Evolutionary conservation across 2,113 vertebrate genomes (phyloP).

Genomic region (Rhinoptilus africanus): DNA sequence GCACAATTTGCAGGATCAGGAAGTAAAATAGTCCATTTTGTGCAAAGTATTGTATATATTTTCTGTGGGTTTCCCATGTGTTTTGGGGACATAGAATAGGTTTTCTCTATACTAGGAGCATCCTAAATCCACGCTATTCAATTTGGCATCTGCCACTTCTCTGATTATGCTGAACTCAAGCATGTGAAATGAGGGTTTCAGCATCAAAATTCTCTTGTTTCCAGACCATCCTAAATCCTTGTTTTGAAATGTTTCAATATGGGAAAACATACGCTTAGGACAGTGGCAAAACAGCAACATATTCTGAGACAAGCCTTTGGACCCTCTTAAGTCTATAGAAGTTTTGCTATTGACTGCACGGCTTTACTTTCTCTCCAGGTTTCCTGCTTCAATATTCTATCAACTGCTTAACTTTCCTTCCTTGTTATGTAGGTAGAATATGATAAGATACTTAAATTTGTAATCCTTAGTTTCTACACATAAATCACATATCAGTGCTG

Average conservation of each 20-base stretch:
- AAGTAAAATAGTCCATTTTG: background rate
- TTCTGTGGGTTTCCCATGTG: background rate
- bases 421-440: background rate
- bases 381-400: background rate
- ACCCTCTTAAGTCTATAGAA: background rate
- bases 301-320: background rate
- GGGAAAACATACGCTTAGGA: background rate
- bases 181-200: background rate
- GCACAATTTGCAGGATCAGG: slow-evolving; percentile 13
- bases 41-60: background rate
- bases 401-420: background rate
- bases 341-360: background rate
- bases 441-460: background rate
- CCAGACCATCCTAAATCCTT: background rate
- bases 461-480: background rate
- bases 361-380: background rate
- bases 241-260: background rate
- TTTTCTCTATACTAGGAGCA: background rate
- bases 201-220: background rate
- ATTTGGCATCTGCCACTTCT: background rate
- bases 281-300: background rate
- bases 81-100: background rate
- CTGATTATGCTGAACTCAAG: background rate
- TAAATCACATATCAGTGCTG: rapidly evolving
- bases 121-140: background rate